Evolutionary conservation across 2,888 invertebrate genomes (phyloP), one percentile per base, ranked within the genome.

Genomic region (Amorpha juglandis): DNA sequence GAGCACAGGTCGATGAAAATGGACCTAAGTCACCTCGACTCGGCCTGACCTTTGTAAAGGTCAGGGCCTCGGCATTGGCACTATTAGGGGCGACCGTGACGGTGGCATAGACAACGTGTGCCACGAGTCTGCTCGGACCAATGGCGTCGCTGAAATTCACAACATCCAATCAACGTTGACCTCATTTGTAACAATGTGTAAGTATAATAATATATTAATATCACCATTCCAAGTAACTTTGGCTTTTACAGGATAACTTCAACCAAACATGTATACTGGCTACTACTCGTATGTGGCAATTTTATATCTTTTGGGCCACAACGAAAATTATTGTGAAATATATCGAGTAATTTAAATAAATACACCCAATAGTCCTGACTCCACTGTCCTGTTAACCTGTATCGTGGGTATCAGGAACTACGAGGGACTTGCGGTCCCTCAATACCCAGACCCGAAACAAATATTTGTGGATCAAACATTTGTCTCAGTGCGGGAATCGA

Each of bases 101-200:
- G 91, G 91, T 69, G 94, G 93, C 93, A 93, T 94, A 69, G 93
- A 91, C 79, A 93, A 86, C 65, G 92, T 93, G 75, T 92, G 90
- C 94, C 94, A 94, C 74, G 94, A 94, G 77, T 92, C 93, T 82
- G 93, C 92, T 88, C 92, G 94, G 93, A 93, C 94, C 93, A 94
- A 92, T 73, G 93, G 93, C 83, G 92, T 84, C 33, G 89, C 94
- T 94, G 92, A 81, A 87, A 87, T 81, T 78, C 55, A 33, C n/a
- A 66, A 62, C 51, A 51, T 21, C 38, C 35, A 63, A 19, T 52
- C 51, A 63, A 50, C 63, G 35, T 35, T 19, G 19, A 50, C n/a
- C 47, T 33, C 33, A 63, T 9, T 12, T 42, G 58, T 38, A 38
- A 58, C 19, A 16, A 42, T 45, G 45, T 45, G 45, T 58, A 19